phyloP scores from a whole-genome alignment of 1,140 invertebrate species.

The Zaprionus lachaisei region DNA sequence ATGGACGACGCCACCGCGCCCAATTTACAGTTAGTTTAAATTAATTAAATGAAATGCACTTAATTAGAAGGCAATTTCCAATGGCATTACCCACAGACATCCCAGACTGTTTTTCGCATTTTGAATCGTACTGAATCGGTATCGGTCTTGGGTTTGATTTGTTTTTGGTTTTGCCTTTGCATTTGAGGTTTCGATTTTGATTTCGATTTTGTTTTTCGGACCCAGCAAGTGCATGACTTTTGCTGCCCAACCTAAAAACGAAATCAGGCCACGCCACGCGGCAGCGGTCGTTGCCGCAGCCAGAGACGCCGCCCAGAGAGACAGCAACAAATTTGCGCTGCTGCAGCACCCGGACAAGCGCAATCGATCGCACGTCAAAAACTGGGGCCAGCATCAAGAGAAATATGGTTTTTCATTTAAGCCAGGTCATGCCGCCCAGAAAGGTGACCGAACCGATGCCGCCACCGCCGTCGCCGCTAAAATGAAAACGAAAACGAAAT shows the following conservation, averaged over 20 bases:
- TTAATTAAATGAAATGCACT: conserved; percentile 83
- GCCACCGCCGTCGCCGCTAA: conserved; percentile 51
- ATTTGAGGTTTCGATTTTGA: not conserved
- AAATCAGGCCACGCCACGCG: conserved; percentile 63
- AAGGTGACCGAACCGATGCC: conserved; percentile 47
- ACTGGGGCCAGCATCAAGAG: conserved; percentile 73
- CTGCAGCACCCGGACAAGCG: conserved; percentile 63
- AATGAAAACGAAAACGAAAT: conserved; percentile 78
- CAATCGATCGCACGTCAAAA: conserved; percentile 81
- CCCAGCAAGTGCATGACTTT: conserved; percentile 76
- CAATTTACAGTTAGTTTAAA: conserved; percentile 83
- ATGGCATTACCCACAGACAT: conserved; percentile 49
- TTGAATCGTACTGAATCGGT: conserved; percentile 14
- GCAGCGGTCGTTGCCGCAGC: conserved; percentile 12
- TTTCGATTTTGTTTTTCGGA: conserved; percentile 18
- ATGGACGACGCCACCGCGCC: conserved; percentile 70
- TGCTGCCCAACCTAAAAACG: conserved; percentile 73
- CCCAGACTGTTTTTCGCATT: conserved; percentile 19
- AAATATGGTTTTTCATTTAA: conserved; percentile 83
- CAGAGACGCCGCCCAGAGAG: conserved; percentile 34
- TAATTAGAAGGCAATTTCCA: conserved; percentile 78
- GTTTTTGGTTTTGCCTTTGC: conserved; percentile 4
- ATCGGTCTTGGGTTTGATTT: conserved; percentile 7
- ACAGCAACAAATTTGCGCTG: conserved; percentile 73
- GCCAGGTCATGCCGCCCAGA: conserved; percentile 73